Evolutionary conservation across 2,113 vertebrate genomes (phyloP).

Genomic region (Alethe castanea): DNA sequence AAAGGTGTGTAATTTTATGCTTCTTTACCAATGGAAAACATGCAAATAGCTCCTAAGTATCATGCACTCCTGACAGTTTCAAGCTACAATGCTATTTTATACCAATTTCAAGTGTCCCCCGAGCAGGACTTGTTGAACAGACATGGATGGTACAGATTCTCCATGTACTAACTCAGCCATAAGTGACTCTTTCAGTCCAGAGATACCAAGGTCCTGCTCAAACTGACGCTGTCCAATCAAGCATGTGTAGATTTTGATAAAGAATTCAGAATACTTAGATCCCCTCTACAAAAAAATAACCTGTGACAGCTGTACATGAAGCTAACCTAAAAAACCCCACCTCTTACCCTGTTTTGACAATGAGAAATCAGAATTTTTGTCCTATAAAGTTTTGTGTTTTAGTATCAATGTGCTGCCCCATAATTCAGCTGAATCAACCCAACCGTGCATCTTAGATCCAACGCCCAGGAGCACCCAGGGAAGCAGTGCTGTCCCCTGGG

Average conservation of each 20-base stretch:
- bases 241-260: fast-evolving
- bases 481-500: neutral
- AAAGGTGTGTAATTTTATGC: neutral
- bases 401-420: neutral
- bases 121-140: neutral
- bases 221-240: neutral
- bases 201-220: neutral
- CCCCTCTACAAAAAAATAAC: neutral
- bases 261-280: neutral
- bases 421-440: neutral
- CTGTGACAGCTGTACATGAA: neutral
- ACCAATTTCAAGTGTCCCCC: neutral
- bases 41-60: neutral
- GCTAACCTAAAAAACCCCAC: fast-evolving
- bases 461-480: neutral
- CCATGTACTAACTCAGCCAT: neutral
- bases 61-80: neutral
- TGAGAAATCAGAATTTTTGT: neutral
- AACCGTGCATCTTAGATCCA: neutral
- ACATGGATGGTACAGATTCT: neutral
- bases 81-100: neutral
- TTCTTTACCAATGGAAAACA: neutral
- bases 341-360: neutral
- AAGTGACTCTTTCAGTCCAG: neutral
- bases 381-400: neutral